Evolutionary conservation across 2,797 vertebrate species (phyloP).

Genomic region (Coilia nasus): DNA sequence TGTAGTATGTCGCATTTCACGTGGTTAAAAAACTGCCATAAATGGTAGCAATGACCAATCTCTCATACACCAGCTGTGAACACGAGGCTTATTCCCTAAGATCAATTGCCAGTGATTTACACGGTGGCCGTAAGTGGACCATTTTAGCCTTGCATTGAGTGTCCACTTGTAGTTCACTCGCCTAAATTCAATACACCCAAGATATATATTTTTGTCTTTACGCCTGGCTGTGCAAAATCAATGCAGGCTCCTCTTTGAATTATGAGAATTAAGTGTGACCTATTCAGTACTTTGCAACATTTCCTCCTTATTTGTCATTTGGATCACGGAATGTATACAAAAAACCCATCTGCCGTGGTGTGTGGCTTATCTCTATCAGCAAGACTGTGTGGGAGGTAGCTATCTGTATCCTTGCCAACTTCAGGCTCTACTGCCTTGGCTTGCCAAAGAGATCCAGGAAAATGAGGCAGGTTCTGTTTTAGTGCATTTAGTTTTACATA

Average conservation of each 20-base stretch:
- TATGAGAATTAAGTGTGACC: neutral
- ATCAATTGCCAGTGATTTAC: slow-evolving; percentile 5
- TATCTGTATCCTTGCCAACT: slow-evolving; percentile 3
- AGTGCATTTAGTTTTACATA: neutral
- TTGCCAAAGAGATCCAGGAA: slow-evolving; percentile 23
- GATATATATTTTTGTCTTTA: neutral
- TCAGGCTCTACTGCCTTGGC: neutral
- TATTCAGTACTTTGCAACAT: neutral
- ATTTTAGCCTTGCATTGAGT: neutral
- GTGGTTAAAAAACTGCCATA: neutral
- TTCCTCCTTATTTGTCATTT: neutral
- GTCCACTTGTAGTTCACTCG: neutral
- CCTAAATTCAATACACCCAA: neutral
- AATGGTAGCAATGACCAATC: neutral
- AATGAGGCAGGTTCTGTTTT: neutral
- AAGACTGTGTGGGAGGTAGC: slow-evolving; percentile 13
- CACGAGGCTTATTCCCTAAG: neutral
- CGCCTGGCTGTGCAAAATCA: neutral
- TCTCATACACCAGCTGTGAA: neutral
- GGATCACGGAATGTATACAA: neutral
- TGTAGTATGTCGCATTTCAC: slow-evolving; percentile 39
- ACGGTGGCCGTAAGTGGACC: neutral
- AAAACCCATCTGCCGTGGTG: neutral
- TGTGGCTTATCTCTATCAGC: slow-evolving; percentile 18
- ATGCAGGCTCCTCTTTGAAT: neutral